A percentile compares a stretch with the other conserved stretches of the same genome.
Conservation (phyloP, 2,113 vertebrate genomes). For the Taxidea taxus region DNA sequence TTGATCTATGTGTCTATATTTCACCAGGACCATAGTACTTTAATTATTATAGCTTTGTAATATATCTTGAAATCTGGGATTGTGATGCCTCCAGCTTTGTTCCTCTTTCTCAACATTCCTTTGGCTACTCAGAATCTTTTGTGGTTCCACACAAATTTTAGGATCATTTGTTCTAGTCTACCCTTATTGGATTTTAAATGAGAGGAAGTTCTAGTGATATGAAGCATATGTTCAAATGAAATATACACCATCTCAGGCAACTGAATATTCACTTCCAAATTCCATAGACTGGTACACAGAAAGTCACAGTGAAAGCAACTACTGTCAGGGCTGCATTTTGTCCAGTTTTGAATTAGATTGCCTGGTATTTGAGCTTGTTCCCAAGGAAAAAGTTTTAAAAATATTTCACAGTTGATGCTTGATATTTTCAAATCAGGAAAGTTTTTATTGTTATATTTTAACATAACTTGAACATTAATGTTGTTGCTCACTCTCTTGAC, state of each 20-base stretch:
- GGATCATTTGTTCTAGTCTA: not conserved
- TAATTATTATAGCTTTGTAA: not conserved
- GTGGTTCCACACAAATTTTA: not conserved
- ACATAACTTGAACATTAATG: not conserved
- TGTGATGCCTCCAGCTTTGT: not conserved
- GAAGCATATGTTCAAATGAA: not conserved
- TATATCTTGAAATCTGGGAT: not conserved
- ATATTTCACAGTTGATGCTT: not conserved
- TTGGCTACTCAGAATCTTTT: not conserved
- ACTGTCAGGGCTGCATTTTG: not conserved
- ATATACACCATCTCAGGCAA: not conserved
- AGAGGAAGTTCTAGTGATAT: not conserved
- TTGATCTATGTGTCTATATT: not conserved
- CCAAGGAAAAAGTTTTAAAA: not conserved
- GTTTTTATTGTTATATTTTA: not conserved
- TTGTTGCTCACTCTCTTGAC: not conserved
- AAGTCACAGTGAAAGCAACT: not conserved
- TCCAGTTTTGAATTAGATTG: not conserved
- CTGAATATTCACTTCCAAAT: not conserved
- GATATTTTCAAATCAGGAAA: conserved; percentile 1
- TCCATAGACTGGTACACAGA: not conserved
- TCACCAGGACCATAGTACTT: not conserved
- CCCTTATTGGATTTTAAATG: not conserved
- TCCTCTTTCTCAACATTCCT: not conserved
- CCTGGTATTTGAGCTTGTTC: not conserved